phyloP scores from a whole-genome alignment of 2,113 vertebrate species.

The Gavia stellata region DNA sequence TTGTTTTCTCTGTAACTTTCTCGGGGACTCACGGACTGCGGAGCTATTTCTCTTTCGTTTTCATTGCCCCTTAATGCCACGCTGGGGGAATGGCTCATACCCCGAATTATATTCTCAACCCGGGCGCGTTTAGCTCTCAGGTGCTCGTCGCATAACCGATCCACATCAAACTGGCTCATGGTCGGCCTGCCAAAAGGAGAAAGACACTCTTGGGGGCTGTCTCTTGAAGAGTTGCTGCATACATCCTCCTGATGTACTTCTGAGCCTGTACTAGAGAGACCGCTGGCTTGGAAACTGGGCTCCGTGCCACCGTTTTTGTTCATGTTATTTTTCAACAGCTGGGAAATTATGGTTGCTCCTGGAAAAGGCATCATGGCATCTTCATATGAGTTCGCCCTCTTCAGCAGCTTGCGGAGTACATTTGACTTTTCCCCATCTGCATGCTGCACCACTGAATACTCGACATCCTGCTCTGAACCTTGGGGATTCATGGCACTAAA shows the following conservation, averaged over 20 bases:
- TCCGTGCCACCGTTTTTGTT: slow-evolving; percentile 96
- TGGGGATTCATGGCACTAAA: slow-evolving; percentile 98
- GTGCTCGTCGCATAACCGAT: slow-evolving; percentile 96
- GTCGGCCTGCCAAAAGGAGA: slow-evolving; percentile 91
- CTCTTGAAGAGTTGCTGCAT: slow-evolving; percentile 97
- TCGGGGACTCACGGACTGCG: slow-evolving; percentile 83
- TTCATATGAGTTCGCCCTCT: slow-evolving; percentile 98
- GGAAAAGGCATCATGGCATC: slow-evolving; percentile 97
- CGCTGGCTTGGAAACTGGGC: slow-evolving; percentile 94
- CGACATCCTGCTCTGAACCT: slow-evolving; percentile 90
- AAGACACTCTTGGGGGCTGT: slow-evolving; percentile 96
- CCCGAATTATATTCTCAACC: slow-evolving; percentile 98
- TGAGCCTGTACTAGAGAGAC: slow-evolving; percentile 94
- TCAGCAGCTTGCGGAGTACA: slow-evolving; percentile 96
- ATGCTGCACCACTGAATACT: slow-evolving; percentile 93
- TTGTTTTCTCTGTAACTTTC: slow-evolving; percentile 98
- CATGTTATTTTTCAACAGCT: slow-evolving; percentile 98
- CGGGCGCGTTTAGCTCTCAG: slow-evolving; percentile 96
- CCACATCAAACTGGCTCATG: slow-evolving; percentile 93
- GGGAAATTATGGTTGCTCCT: slow-evolving; percentile 97
- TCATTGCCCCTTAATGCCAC: slow-evolving; percentile 87
- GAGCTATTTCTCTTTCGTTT: slow-evolving; percentile 86
- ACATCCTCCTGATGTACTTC: slow-evolving; percentile 96
- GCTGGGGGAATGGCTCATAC: slow-evolving; percentile 98
- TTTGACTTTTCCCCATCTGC: slow-evolving; percentile 97